These are phyloP conservation scores for Spondyliosoma cantharus DNA, from an alignment of 2,797 vertebrate genomes.

Conservation along the genomic window DNA sequence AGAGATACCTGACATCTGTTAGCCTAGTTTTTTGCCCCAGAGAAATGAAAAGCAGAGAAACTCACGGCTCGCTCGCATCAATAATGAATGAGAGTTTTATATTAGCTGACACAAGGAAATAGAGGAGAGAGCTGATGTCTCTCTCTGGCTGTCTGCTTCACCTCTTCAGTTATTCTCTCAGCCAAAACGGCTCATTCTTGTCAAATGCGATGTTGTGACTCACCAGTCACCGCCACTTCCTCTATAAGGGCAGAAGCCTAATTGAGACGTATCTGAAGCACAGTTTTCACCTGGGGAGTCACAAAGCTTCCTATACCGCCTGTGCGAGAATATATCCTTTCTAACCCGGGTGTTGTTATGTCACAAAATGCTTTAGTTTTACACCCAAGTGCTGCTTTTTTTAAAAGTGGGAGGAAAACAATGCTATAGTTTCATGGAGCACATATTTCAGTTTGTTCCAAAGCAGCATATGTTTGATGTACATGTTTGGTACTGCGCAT, in stretches of 20 bases:
- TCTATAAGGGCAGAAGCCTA: conserved; percentile 23
- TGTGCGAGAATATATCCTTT: neutral
- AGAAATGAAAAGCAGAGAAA: conserved; percentile 82
- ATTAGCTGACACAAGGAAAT: conserved; percentile 78
- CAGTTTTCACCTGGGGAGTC: conserved; percentile 38
- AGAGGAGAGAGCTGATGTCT: conserved; percentile 66
- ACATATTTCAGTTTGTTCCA: conserved; percentile 7
- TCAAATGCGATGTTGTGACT: conserved; percentile 69
- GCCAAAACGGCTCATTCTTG: conserved; percentile 59
- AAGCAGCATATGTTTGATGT: neutral
- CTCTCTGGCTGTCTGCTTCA: conserved; percentile 53
- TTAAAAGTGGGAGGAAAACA: neutral
- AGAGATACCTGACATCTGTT: conserved; percentile 66
- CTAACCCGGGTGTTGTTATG: neutral
- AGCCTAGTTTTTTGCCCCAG: conserved; percentile 74
- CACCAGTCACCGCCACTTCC: conserved; percentile 55
- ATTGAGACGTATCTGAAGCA: conserved; percentile 57
- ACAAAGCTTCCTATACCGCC: conserved; percentile 16
- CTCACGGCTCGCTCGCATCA: conserved; percentile 82
- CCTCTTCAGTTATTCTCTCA: conserved; percentile 47
- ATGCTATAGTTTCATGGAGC: neutral
- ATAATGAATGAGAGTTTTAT: conserved; percentile 87
- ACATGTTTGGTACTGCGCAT: too few relatives aligned
- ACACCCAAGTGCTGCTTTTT: neutral
- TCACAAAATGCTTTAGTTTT: conserved; percentile 20